A percentile compares a stretch with the other conserved stretches of the same genome.
Conservation (phyloP, 2,797 vertebrate genomes). For the Avahi laniger region DNA sequence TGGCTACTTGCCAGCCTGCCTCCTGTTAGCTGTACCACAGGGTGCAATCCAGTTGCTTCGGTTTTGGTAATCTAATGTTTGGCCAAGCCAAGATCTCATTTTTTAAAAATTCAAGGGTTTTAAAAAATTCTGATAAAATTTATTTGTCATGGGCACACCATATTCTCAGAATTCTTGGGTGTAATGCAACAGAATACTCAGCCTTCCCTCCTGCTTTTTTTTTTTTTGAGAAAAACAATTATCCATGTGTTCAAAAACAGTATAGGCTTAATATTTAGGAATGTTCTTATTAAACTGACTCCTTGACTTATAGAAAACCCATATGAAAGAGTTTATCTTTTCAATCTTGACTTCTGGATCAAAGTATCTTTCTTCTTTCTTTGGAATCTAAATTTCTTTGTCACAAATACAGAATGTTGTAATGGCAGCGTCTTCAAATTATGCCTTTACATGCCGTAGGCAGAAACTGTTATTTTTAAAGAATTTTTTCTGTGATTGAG, state of each 20-base stretch:
- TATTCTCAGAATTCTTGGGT: neutral
- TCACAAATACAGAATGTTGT: neutral
- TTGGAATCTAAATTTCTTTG: neutral
- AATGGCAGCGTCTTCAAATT: neutral
- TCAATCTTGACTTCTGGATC: neutral
- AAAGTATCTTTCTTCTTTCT: neutral
- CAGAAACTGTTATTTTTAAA: neutral
- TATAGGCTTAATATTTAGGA: conserved; percentile 5
- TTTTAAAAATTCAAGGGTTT: neutral
- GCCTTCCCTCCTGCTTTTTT: neutral
- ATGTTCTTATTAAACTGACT: neutral
- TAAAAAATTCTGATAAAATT: neutral
- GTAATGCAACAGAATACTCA: neutral
- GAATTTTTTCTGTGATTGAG: neutral
- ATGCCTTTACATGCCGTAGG: neutral
- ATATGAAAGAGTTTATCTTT: neutral
- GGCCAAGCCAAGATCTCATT: neutral
- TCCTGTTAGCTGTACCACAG: neutral
- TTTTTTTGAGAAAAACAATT: neutral
- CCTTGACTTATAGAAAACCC: neutral
- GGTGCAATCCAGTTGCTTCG: neutral
- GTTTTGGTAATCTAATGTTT: neutral
- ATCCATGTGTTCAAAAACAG: neutral
- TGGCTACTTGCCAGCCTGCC: neutral
- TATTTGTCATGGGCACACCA: neutral